A percentile compares a stretch with the other conserved stretches of the same genome.
These are phyloP conservation scores for Anaspis maculata DNA, from an alignment of 2,888 invertebrate species.

Conservation along the genomic window DNA sequence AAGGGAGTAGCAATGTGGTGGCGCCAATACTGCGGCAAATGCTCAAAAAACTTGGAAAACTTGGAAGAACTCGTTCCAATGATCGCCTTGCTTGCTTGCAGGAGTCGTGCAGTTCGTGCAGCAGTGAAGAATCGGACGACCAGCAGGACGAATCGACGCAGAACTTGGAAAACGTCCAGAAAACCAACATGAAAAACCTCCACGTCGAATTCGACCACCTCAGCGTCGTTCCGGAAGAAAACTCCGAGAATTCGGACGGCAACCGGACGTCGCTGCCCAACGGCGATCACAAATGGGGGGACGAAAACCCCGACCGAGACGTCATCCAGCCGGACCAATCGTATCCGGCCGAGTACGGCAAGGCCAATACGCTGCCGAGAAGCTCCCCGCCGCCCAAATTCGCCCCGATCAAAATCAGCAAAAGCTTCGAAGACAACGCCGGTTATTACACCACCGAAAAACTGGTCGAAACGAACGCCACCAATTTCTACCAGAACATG, in stretches of 20 bases:
- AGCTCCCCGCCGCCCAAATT: constrained; percentile 20
- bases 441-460: constrained; percentile 21
- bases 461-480: constrained; percentile 24
- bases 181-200: constrained; percentile 43
- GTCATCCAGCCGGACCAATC: constrained; percentile 39
- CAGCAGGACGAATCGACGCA: constrained; percentile 40
- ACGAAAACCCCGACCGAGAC: constrained; percentile 26
- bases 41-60: too few relatives aligned
- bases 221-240: constrained; percentile 70
- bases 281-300: constrained; percentile 25
- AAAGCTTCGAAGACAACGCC: constrained; percentile 30
- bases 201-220: constrained; percentile 58
- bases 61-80: too few relatives aligned
- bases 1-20: too few relatives aligned
- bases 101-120: constrained; percentile 38
- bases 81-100: too few relatives aligned
- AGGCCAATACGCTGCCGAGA: constrained; percentile 26
- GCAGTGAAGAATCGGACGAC: constrained; percentile 25
- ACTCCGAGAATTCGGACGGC: constrained; percentile 40
- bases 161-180: constrained; percentile 41
- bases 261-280: constrained; percentile 25
- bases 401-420: constrained; percentile 29
- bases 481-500: constrained; percentile 26
- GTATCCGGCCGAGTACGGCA: constrained; percentile 30
- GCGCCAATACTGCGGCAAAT: not conserved